phyloP scores from a whole-genome alignment of 2,888 invertebrate genomes.

The Acanthococcus lagerstroemiae region DNA sequence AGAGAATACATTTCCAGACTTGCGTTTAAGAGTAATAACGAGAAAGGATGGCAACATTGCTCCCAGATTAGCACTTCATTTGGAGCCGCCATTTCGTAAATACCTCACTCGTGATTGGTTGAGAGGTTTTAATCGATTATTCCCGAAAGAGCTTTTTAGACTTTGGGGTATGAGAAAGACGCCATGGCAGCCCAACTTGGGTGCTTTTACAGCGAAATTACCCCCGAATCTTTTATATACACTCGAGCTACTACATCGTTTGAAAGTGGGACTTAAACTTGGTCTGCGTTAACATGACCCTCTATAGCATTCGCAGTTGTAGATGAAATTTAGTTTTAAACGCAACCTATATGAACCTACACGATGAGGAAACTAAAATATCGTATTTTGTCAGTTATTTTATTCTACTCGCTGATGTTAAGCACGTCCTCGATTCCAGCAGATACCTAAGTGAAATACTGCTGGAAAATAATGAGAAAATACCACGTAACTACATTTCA shows the following conservation, averaged over 20 bases:
- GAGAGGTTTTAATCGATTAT: constrained; percentile 33
- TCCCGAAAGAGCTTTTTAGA: constrained; percentile 34
- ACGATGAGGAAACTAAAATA: too few species aligned
- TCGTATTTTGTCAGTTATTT: too few species aligned
- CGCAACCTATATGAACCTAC: too few species aligned
- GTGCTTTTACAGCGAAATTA: constrained; percentile 23
- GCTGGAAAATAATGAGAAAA: too few species aligned
- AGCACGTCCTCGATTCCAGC: too few species aligned
- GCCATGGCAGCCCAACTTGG: constrained; percentile 21
- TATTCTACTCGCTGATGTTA: too few species aligned
- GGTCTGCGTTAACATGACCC: too few species aligned
- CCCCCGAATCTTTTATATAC: constrained; percentile 15
- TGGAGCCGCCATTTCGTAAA: constrained; percentile 32
- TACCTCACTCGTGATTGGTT: constrained; percentile 33
- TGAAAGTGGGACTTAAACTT: constrained; percentile 6
- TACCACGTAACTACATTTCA: too few species aligned
- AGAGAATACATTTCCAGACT: constrained; percentile 1
- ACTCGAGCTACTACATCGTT: constrained; percentile 13
- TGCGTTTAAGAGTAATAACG: constrained; percentile 18
- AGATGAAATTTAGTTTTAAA: too few species aligned
- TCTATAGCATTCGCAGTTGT: too few species aligned
- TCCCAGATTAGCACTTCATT: constrained; percentile 31
- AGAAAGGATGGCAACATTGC: constrained; percentile 25
- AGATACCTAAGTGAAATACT: too few species aligned
- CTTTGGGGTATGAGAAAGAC: constrained; percentile 24